A percentile compares a stretch with the other conserved stretches of the same genome.
Conservation (phyloP, 2,888 invertebrate genomes). For the Temnothorax ravouxi region DNA sequence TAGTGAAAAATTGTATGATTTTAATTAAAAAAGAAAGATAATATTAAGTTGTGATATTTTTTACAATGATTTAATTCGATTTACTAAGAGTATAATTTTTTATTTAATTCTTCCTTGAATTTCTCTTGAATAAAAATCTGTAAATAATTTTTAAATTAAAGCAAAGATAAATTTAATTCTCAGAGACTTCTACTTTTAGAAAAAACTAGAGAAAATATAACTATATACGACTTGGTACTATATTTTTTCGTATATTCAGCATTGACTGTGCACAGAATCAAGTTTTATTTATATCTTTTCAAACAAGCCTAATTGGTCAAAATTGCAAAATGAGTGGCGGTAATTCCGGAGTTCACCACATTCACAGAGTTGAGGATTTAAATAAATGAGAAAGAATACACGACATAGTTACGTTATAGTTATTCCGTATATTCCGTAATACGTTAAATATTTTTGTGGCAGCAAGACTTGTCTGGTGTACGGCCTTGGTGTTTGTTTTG, state of each 20-base stretch:
- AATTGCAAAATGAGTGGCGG: background rate
- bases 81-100: background rate
- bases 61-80: background rate
- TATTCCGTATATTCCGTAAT: background rate
- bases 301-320: background rate
- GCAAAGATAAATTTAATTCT: background rate
- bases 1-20: background rate
- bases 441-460: background rate
- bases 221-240: background rate
- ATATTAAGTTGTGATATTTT: background rate
- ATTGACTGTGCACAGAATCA: background rate
- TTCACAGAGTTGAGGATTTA: too few relatives aligned
- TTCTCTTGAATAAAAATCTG: background rate
- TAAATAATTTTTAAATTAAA: background rate
- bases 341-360: too few relatives aligned
- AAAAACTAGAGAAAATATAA: background rate
- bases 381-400: background rate
- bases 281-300: background rate
- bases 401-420: background rate
- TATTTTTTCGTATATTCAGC: background rate
- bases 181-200: background rate
- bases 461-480: background rate
- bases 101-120: background rate
- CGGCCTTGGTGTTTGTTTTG: constrained; percentile 8
- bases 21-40: background rate